Evolutionary conservation across 2,888 invertebrate species (phyloP).

Genomic region (Coenonympha glycerion): DNA sequence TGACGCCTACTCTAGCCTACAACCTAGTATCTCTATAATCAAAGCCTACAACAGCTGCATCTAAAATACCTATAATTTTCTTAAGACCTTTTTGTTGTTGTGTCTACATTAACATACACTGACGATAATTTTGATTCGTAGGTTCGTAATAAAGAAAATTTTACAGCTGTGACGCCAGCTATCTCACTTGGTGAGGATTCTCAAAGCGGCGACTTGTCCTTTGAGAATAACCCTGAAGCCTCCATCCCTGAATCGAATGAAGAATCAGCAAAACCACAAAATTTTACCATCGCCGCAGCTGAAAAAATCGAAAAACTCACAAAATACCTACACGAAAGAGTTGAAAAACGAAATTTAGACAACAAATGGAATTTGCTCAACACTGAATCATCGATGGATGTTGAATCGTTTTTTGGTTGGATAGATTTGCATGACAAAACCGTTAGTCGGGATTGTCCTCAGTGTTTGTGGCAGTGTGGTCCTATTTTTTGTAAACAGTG

Average conservation of each 20-base stretch:
- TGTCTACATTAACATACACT: not conserved
- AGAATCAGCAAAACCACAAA: constrained; percentile 44
- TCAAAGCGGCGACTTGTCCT: constrained; percentile 46
- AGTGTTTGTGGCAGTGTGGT: constrained; percentile 70
- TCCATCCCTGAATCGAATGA: constrained; percentile 40
- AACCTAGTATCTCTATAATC: no score
- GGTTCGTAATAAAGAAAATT: constrained; percentile 53
- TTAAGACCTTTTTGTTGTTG: not conserved
- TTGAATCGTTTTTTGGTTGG: constrained; percentile 42
- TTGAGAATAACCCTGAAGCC: constrained; percentile 48
- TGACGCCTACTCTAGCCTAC: no score
- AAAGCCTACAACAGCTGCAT: no score
- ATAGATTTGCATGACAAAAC: constrained; percentile 42
- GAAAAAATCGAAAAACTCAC: constrained; percentile 73
- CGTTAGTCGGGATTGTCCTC: constrained; percentile 47
- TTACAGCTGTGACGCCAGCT: constrained; percentile 57
- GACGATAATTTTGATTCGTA: constrained; percentile 35
- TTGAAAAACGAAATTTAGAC: constrained; percentile 33
- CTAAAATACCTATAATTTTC: not conserved
- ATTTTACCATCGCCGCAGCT: constrained; percentile 46
- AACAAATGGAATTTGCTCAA: constrained; percentile 55
- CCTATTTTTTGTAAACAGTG: constrained; percentile 56
- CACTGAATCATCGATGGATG: constrained; percentile 7
- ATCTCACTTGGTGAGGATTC: constrained; percentile 43
- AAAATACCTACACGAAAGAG: constrained; percentile 54